These are phyloP conservation scores for Acanthisitta chloris DNA, from an alignment of 2,113 vertebrate species.

Conservation along the genomic window DNA sequence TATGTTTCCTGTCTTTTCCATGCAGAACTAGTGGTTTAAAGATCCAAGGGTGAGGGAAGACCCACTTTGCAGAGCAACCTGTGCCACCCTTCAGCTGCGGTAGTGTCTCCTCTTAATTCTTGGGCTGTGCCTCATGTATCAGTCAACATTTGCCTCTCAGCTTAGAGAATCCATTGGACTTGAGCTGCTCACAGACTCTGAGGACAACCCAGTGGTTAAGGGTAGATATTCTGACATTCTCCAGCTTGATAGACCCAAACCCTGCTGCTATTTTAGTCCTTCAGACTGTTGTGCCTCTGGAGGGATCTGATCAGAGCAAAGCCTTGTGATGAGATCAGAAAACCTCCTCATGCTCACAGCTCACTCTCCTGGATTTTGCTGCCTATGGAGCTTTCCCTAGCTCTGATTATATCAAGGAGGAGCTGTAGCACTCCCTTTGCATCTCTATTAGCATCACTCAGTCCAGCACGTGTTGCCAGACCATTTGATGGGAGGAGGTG, in stretches of 20 bases:
- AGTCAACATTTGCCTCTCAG: neutral
- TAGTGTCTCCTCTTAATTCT: rapidly evolving
- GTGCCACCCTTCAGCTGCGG: rapidly evolving
- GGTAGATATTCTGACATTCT: neutral
- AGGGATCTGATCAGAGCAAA: neutral
- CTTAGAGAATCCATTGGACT: neutral
- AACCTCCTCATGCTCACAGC: neutral
- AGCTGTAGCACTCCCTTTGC: neutral
- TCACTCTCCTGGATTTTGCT: neutral
- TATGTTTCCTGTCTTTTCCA: neutral
- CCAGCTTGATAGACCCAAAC: neutral
- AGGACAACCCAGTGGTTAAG: neutral
- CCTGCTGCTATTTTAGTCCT: neutral
- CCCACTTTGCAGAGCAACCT: neutral
- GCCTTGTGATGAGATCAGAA: neutral
- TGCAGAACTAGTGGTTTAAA: neutral
- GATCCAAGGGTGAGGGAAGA: neutral
- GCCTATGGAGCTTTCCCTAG: neutral
- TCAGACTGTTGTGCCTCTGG: neutral
- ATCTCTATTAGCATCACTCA: neutral
- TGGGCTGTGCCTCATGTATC: rapidly evolving
- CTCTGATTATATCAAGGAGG: neutral
- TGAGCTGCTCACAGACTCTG: neutral
- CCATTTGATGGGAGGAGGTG: neutral
- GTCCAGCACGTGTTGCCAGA: neutral